Evolutionary conservation across 2,888 invertebrate genomes (phyloP).

Genomic region (Phortica magna): DNA sequence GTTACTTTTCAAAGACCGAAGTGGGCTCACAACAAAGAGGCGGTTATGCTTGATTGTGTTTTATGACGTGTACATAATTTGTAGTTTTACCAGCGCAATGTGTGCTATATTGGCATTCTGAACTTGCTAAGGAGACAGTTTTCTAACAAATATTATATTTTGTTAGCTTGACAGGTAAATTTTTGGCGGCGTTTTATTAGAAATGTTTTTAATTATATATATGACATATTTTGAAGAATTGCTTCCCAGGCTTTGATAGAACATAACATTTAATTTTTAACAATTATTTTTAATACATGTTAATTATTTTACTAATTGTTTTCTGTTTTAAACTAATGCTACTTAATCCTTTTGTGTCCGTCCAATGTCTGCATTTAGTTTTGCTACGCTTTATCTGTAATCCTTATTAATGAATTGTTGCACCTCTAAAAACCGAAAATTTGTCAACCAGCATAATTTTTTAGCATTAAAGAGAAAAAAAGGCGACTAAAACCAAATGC

Average conservation of each 20-base stretch:
- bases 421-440: not conserved
- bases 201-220: not conserved
- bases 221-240: not conserved
- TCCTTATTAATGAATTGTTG: slow-evolving; percentile 39
- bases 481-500: not conserved
- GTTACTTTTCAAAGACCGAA: not conserved
- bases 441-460: slow-evolving; percentile 57
- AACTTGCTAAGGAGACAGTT: not conserved
- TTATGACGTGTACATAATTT: slow-evolving; percentile 68
- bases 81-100: slow-evolving; percentile 5
- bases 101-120: not conserved
- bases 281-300: not conserved
- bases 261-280: not conserved
- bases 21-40: slow-evolving; percentile 52
- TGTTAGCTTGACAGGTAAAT: not conserved
- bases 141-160: not conserved
- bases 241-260: not conserved
- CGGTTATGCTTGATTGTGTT: slow-evolving; percentile 71
- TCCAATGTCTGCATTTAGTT: not conserved
- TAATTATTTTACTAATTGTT: slow-evolving; percentile 3
- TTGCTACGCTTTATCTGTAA: not conserved
- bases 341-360: not conserved
- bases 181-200: not conserved
- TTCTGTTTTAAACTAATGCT: not conserved
- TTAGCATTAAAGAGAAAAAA: slow-evolving; percentile 47